phyloP scores from a whole-genome alignment of 64 coral and sea anemone genomes.

The Porites australiensis region DNA sequence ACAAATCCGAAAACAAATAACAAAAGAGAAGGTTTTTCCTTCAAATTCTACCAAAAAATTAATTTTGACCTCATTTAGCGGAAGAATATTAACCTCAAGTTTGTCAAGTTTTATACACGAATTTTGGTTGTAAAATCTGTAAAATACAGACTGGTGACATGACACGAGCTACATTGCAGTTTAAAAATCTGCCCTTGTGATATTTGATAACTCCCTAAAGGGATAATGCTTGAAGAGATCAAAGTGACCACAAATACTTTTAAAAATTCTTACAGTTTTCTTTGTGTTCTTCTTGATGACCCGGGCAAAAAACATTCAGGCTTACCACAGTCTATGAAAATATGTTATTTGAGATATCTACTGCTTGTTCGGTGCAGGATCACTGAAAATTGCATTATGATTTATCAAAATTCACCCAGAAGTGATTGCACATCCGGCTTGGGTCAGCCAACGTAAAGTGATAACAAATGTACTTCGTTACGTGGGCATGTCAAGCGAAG shows the following conservation, averaged over 20 bases:
- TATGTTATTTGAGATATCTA: neutral
- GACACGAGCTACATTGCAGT: neutral
- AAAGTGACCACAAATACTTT: neutral
- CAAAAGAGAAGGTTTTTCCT: no score
- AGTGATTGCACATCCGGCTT: constrained; percentile 52
- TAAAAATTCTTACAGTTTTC: neutral
- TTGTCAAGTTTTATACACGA: no score
- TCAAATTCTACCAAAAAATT: no score
- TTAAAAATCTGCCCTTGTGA: neutral
- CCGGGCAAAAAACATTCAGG: neutral
- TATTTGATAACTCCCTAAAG: neutral
- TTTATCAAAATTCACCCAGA: constrained; percentile 57
- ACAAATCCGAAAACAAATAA: no score
- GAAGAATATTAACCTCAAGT: no score
- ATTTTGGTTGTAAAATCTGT: neutral
- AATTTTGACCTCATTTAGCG: no score
- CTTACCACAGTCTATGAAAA: no score
- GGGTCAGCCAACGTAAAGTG: neutral
- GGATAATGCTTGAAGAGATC: neutral
- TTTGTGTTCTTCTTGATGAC: neutral
- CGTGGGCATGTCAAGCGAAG: neutral
- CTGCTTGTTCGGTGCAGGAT: neutral
- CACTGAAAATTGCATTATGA: constrained; percentile 37
- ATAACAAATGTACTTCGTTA: constrained; percentile 50
- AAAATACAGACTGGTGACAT: neutral